Base-by-base conservation (phyloP, 1,140 invertebrate species). In the Drusus annulatus region DNA sequence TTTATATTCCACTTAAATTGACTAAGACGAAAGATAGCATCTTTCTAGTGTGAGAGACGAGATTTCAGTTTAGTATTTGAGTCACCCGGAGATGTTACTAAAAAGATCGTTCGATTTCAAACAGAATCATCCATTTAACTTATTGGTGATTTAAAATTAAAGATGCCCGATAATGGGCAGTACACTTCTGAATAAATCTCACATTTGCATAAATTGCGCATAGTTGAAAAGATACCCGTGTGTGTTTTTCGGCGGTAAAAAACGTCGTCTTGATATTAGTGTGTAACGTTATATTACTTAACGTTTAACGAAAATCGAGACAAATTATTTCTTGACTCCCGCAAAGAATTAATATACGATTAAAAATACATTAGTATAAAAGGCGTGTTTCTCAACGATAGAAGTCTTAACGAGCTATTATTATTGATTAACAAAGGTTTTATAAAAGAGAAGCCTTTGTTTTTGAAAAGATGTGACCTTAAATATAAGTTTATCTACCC, bases 131-230 rank as follows among this genome's bases (percentile, higher is more conserved):
- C 7, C 2, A 10, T 56, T 54, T 25, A 74, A 74, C 56, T 54
- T 56, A 74, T 74, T 54, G 71, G 23, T 54, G 16, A 74, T 74
- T 74, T 74, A 74, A 73, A 74, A 56, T 74, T 21, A 74, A 69
- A 71, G 17, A 74, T 74, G 71, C 16, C 71, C 2, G 52, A 74
- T 73, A 74, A 74, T 74, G 71, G 71, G 21, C 71, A 56, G 25
- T 56, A 25, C 23, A n/a, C 13, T 28, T 25, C 13, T 16, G 51
- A 23, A 25, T 74, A 54, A 56, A 56, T 31, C 15, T 0, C 23
- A 23, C 19, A 74, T 74, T 74, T 74, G 71, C 71, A 74, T 74
- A 74, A 74, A 56, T 28, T 58, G 51, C 50, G 50, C 21, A 25
- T 1, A 15, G n/a, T 31, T 54, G 21, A 28, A n/a, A 69, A 69